These are phyloP conservation scores for Drosophila tani DNA, from an alignment of 1,140 invertebrate species.

Conservation along the genomic window DNA sequence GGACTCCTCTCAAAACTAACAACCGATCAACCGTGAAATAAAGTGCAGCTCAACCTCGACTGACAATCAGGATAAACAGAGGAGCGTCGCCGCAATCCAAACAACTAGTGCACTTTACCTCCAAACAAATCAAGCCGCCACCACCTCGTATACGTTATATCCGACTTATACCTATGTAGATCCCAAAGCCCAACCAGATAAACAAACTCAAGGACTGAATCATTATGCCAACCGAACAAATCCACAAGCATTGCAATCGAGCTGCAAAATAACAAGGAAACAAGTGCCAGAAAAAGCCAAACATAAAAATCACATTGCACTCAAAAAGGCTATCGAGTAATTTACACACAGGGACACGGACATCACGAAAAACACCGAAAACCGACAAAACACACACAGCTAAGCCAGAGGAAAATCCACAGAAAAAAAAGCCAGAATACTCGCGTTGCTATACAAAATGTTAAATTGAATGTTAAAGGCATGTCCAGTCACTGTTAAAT, in stretches of 20 bases:
- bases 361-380: slow-evolving; percentile 26
- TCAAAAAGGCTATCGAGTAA: slow-evolving; percentile 67
- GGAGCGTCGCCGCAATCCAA: neutral
- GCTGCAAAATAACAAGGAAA: slow-evolving; percentile 39
- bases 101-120: slow-evolving; percentile 17
- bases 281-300: slow-evolving; percentile 60
- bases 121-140: slow-evolving; percentile 13
- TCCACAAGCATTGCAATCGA: slow-evolving; percentile 16
- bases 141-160: slow-evolving; percentile 24
- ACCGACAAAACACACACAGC: slow-evolving; percentile 38
- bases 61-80: slow-evolving; percentile 12
- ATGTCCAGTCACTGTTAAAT: slow-evolving; percentile 28
- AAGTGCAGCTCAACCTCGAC: slow-evolving; percentile 17
- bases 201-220: slow-evolving; percentile 37
- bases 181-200: slow-evolving; percentile 13
- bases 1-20: neutral
- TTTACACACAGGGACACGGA: slow-evolving; percentile 46
- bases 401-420: slow-evolving; percentile 48
- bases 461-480: slow-evolving; percentile 30
- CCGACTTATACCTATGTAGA: neutral
- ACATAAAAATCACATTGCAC: slow-evolving; percentile 74
- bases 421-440: slow-evolving; percentile 50
- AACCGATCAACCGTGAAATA: slow-evolving; percentile 1
- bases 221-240: slow-evolving; percentile 13
- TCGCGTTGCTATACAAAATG: slow-evolving; percentile 40